Percentiles rank a stretch among this genome's conserved stretches.
Conservation (phyloP, 2,797 vertebrate genomes). For the Brotula barbata region DNA sequence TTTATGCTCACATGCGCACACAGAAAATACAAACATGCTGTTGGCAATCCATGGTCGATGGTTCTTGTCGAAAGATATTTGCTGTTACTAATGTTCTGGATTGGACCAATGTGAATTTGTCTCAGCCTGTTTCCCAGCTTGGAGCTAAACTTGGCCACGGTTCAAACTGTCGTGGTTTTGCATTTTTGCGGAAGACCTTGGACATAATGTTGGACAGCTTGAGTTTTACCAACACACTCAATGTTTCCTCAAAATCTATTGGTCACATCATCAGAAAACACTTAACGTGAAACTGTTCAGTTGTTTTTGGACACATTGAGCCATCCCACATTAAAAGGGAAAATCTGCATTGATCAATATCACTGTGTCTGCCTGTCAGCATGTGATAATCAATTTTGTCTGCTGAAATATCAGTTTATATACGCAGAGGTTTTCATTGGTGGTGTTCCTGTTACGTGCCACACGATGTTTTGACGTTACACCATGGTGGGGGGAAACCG, state of each 20-base stretch:
- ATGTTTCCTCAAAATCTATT: conserved; percentile 59
- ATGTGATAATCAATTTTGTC: conserved; percentile 56
- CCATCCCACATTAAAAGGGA: conserved; percentile 63
- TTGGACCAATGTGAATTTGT: conserved; percentile 56
- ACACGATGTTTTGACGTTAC: conserved; percentile 66
- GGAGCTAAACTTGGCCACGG: conserved; percentile 42
- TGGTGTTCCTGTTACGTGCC: conserved; percentile 48
- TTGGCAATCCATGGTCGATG: conserved; percentile 11
- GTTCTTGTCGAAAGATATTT: conserved; percentile 47
- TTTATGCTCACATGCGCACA: conserved; percentile 8
- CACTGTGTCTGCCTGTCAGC: conserved; percentile 52
- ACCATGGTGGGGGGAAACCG: conserved; percentile 54
- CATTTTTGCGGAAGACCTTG: conserved; percentile 65
- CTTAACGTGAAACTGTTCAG: conserved; percentile 44
- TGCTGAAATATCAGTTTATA: conserved; percentile 58
- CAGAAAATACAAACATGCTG: conserved; percentile 26
- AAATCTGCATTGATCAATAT: conserved; percentile 50
- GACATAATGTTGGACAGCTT: conserved; percentile 59
- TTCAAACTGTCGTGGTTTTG: conserved; percentile 58
- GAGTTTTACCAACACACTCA: conserved; percentile 53
- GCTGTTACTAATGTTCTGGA: conserved; percentile 47
- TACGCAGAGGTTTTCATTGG: conserved; percentile 55
- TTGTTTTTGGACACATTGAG: conserved; percentile 62
- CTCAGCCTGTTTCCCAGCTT: conserved; percentile 51
- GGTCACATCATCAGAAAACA: conserved; percentile 64